These are phyloP conservation scores for Muscina levida DNA, from an alignment of 2,888 invertebrate genomes.

Conservation along the genomic window DNA sequence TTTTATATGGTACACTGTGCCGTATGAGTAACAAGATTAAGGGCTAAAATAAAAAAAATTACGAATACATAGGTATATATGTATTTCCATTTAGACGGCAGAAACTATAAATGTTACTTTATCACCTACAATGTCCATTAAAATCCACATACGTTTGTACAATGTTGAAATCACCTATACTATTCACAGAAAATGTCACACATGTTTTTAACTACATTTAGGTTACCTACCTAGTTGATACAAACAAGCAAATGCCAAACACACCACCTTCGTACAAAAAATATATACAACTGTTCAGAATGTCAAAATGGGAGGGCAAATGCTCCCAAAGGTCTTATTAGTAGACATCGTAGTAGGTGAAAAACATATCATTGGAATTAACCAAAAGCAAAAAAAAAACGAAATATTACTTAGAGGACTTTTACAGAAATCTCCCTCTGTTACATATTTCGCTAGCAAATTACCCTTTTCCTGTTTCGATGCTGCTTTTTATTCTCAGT, in stretches of 20 bases:
- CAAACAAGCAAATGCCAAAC: conserved; percentile 24
- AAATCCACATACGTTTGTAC: too few species aligned
- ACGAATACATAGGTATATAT: too few species aligned
- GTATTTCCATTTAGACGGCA: too few species aligned
- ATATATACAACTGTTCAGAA: not conserved
- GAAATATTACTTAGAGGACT: conserved; percentile 19
- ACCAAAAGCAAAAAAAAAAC: conserved; percentile 26
- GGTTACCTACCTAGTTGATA: not conserved
- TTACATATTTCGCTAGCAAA: conserved; percentile 18
- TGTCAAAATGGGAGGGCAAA: not conserved
- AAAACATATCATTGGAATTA: conserved; percentile 38
- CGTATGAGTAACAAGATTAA: too few species aligned
- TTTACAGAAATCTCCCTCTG: conserved; percentile 1
- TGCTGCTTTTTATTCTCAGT: not conserved
- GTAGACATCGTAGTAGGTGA: conserved; percentile 45
- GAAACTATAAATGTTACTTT: too few species aligned
- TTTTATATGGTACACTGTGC: too few species aligned
- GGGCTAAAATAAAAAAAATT: too few species aligned
- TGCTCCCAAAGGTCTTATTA: conserved; percentile 51
- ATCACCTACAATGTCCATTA: too few species aligned
- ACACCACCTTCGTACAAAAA: not conserved
- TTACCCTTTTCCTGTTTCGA: conserved; percentile 34
- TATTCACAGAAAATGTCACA: too few species aligned
- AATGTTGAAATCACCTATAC: too few species aligned
- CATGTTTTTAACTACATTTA: not conserved